Percentiles rank a stretch among this genome's conserved stretches.
Conservation (phyloP, 2,113 vertebrate genomes). For the Toxotes chatareus region DNA sequence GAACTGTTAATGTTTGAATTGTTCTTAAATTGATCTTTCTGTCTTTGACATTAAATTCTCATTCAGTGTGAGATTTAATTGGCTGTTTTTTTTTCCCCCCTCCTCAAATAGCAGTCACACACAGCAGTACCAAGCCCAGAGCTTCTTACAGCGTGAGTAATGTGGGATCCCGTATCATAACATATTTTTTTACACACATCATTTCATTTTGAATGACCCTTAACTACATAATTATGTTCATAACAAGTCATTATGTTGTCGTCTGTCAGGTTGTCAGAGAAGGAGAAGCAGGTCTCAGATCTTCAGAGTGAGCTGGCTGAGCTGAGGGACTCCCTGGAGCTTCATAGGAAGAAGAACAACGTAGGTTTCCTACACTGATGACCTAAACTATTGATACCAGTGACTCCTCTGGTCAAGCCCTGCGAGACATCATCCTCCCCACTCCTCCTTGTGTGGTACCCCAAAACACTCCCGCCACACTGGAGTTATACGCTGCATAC, state of each 20-base stretch:
- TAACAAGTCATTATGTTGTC: constrained; percentile 1
- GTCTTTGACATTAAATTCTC: not conserved
- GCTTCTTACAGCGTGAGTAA: constrained; percentile 79
- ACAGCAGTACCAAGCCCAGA: constrained; percentile 74
- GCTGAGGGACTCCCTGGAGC: constrained; percentile 90
- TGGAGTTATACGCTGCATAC: constrained; percentile 45
- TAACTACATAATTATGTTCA: not conserved
- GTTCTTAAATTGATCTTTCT: not conserved
- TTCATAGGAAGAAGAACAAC: constrained; percentile 97
- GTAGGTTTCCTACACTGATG: constrained; percentile 83
- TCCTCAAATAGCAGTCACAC: constrained; percentile 57
- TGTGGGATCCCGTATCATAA: not conserved
- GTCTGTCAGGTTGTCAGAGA: constrained; percentile 88
- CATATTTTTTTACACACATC: not conserved
- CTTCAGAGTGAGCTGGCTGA: constrained; percentile 87
- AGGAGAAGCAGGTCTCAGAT: constrained; percentile 85
- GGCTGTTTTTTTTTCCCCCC: not conserved
- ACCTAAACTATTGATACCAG: not conserved
- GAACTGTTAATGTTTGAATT: not conserved
- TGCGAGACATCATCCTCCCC: constrained; percentile 8
- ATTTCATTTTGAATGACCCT: not conserved
- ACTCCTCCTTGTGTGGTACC: constrained; percentile 34
- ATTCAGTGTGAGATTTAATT: not conserved
- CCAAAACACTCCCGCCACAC: constrained; percentile 30
- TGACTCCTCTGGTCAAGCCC: constrained; percentile 4